Evolutionary conservation across 2,113 vertebrate genomes (phyloP), one percentile per base, ranked within the genome.

Genomic region (Todiramphus saurophagus): DNA sequence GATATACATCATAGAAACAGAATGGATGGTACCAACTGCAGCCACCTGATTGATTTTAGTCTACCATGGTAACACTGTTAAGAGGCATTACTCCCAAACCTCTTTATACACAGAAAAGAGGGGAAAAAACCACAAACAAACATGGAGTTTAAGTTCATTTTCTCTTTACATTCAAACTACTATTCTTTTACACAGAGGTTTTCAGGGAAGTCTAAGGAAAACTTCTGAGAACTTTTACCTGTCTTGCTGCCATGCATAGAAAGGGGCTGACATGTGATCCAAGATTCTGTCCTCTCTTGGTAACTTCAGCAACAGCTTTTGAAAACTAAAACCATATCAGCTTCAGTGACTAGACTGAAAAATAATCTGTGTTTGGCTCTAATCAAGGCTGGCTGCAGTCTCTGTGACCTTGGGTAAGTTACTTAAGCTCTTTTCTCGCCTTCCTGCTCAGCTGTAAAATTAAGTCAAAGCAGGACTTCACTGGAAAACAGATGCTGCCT

Each of bases 401-500:
- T 82, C 55, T 31, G 18, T 98, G 97, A 97, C 97, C 97, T 97
- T 98, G 95, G 90, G 37, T 83, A 93, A 95, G 75, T 96, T 94
- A 94, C 73, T 93, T 81, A 89, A 95, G 82, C 77, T 89, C 63
- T 27, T 48, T 91, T 31, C 93, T 96, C 3, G 2, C 89, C 64
- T 94, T 96, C 62, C 33, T 96, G 51, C 46, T 97, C 90, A 97
- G 73, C 90, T 97, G 96, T 89, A 97, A 97, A 98, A 98, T 98
- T 95, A 96, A 97, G 95, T 95, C 93, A 94, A 97, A 97, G 95
- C 75, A 95, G 85, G 92, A 95, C 39, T 66, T 97, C 83, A 90
- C 74, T 96, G 90, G 75, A 95, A 98, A 98, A 97, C 97, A 98
- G 97, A 97, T 98, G 98, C 84, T 97, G 87, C 76, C 62, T 97